Conservation (phyloP, 2,888 invertebrate species). For the Aporophyla nigra region DNA sequence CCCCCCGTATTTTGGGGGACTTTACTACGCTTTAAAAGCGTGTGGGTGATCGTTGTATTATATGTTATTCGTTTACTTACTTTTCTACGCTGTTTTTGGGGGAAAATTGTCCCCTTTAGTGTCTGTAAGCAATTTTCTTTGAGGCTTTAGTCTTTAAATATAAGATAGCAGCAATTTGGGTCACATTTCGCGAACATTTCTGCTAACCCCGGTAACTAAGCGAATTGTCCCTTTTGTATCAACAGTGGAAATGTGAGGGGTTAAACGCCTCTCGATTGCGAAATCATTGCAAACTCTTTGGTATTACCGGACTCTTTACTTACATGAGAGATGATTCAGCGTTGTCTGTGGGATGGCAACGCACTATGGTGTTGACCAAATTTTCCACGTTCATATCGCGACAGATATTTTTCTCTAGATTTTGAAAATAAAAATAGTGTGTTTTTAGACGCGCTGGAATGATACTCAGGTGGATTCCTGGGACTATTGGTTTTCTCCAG, state of each 20-base stretch:
- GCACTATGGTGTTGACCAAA: too few relatives aligned
- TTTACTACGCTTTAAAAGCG: constrained; percentile 40
- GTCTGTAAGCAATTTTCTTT: constrained; percentile 26
- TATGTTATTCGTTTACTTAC: constrained; percentile 41
- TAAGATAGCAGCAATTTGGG: background rate
- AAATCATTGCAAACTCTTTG: background rate
- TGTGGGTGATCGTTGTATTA: constrained; percentile 32
- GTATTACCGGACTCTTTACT: background rate
- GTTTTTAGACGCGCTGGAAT: too few relatives aligned
- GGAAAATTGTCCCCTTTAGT: constrained; percentile 11
- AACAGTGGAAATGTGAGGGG: background rate
- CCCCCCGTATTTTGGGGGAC: constrained; percentile 32
- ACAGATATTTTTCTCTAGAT: too few relatives aligned
- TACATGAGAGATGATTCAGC: too few relatives aligned
- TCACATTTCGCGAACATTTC: background rate
- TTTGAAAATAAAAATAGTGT: too few relatives aligned
- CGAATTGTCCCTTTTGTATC: background rate
- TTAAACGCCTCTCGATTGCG: background rate
- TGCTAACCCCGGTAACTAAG: background rate
- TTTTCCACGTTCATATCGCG: too few relatives aligned
- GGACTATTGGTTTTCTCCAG: too few relatives aligned
- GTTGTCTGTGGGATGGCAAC: too few relatives aligned
- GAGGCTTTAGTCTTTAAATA: background rate
- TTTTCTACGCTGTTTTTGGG: constrained; percentile 24
- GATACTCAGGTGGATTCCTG: too few relatives aligned